Base-by-base conservation (phyloP, 1,140 invertebrate species). In the Acromyrmex charruanus region DNA sequence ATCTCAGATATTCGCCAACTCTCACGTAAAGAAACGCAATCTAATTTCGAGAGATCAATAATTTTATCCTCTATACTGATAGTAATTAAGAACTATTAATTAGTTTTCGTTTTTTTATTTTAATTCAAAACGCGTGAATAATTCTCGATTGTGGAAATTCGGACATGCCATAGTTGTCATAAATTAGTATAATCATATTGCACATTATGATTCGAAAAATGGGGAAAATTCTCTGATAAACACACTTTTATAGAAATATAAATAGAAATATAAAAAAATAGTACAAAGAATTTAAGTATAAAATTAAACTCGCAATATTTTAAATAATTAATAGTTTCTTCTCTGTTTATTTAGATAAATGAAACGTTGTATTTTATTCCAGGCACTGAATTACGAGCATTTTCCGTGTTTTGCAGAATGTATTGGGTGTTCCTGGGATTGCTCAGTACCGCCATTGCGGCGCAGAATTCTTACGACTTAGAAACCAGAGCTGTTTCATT, bases 401-500 rank as follows among this genome's bases (percentile, higher is more conserved):
- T 69, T 75, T 31, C 31, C n/a, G 7, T 68, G 7, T n/a, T 88
- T 89, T 81, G 0, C 77, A 93, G 91, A 55, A 95, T 95, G 94
- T 93, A 94, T 86, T 90, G 94, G 92, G 77, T 94, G 81, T 92
- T 93, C 71, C 84, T 95, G 77, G 85, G 93, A 72, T 75, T 94
- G 14, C 91, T 94, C 58, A 90, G 92, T 71, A 93, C 92, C 44
- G 85, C 93, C 3, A 90, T 91, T 6, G 89, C 93, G 63, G 93
- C 93, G 14, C 94, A 94, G 77, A 93, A 80, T 75, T 91, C 93
- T n/a, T 94, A 94, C 79, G 93, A 94, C 18, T 82, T 95, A 16
- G 95, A 95, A 55, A 74, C 92, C 2, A 93, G 95, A 72, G 93
- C 94, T 12, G 94, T 94, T 2, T 89, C 94, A 0, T 95, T 91